Evolutionary conservation across 2,797 vertebrate species (phyloP).

Genomic region (Falco berigora): DNA sequence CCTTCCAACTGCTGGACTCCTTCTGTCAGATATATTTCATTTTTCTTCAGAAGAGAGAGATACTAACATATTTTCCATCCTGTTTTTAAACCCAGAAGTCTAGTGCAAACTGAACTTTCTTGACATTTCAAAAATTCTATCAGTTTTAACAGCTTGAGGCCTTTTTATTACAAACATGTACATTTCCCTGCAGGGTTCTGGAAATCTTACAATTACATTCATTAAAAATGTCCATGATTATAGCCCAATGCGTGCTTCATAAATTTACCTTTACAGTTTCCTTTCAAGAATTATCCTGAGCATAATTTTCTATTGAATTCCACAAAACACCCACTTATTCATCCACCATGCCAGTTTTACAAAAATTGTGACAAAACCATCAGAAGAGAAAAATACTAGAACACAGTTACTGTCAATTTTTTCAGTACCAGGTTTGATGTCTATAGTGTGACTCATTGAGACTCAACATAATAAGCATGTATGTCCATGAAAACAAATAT

Average conservation of each 20-base stretch:
- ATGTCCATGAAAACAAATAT: background rate
- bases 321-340: constrained; percentile 44
- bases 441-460: background rate
- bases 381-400: background rate
- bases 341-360: constrained; percentile 22
- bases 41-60: constrained; percentile 54
- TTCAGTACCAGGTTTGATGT: background rate
- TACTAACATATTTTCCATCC: constrained; percentile 57
- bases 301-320: constrained; percentile 45
- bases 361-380: constrained; percentile 15
- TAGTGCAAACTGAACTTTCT: constrained; percentile 61
- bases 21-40: constrained; percentile 57
- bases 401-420: background rate
- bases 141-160: constrained; percentile 72
- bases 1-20: constrained; percentile 40
- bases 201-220: constrained; percentile 62
- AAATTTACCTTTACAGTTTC: constrained; percentile 48
- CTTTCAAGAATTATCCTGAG: constrained; percentile 32
- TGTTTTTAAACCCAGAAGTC: constrained; percentile 61
- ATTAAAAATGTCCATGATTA: constrained; percentile 61
- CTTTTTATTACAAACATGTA: constrained; percentile 63
- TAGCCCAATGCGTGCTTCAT: constrained; percentile 26
- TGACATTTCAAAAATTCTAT: constrained; percentile 70
- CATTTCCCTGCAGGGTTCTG: constrained; percentile 56
- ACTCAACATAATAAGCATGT: background rate